Evolutionary conservation across 2,797 vertebrate species (phyloP).

Genomic region (Halcyon badia): DNA sequence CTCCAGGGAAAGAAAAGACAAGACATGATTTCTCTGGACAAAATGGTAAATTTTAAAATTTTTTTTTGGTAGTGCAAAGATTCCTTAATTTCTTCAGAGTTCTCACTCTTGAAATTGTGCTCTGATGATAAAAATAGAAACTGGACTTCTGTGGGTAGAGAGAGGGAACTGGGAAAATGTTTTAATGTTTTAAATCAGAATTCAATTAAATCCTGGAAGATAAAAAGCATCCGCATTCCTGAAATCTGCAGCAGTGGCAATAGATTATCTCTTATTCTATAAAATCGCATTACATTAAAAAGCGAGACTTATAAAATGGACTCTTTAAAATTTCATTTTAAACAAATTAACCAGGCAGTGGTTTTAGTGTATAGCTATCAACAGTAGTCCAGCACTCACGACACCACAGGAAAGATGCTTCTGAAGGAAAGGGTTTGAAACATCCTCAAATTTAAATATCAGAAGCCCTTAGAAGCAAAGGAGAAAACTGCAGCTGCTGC

Average conservation of each 20-base stretch:
- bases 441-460: not conserved
- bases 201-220: not conserved
- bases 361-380: not conserved
- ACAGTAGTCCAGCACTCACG: not conserved
- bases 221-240: not conserved
- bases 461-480: not conserved
- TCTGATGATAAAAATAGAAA: not conserved
- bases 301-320: not conserved
- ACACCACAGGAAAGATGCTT: not conserved
- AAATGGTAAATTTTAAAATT: not conserved
- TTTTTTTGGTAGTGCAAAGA: not conserved
- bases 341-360: not conserved
- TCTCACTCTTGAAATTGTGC: not conserved
- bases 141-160: not conserved
- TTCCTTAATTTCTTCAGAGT: not conserved
- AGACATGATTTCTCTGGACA: slow-evolving; percentile 22
- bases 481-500: not conserved
- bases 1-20: not conserved
- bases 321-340: not conserved
- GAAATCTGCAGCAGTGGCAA: not conserved
- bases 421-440: not conserved
- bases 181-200: not conserved
- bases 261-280: not conserved
- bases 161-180: not conserved
- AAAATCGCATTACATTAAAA: not conserved